Base-by-base conservation (phyloP, 2,797 vertebrate species). In the Hydrophis major region DNA sequence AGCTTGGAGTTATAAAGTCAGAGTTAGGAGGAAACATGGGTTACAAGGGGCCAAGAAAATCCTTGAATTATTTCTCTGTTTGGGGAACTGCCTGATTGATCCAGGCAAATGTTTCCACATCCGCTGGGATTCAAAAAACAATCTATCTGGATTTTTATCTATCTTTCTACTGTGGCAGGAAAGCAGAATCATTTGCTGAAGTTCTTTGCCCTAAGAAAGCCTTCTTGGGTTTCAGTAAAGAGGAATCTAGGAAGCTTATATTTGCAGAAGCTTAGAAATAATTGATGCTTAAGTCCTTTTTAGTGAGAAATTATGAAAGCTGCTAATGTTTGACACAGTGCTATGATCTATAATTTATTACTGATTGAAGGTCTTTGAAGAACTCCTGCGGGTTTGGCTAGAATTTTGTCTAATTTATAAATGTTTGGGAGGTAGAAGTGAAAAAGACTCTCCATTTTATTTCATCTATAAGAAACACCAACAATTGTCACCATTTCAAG, bases 291-390 rank as follows among this genome's bases (percentile, higher is more conserved):
- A 78, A 78, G 86, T 78, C 89, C 92, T 91, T 90, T 86, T 93
- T 88, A 93, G 89, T 60, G 89, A 88, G 86, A 90, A 92, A 87
- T 57, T 59, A 50, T 93, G 89, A 91, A 91, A 78, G 92, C 89
- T 28, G 89, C 89, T 91, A 78, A 93, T 93, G 92, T 87, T 90
- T 87, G 66, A 60, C 37, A 88, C 53, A 56, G 86, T 88, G 55
- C 92, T 86, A 2, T 90, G 89, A 93, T 93, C 89, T 91, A 91
- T 93, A 90, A 93, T 93, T 93, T 86, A 93, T 91, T 74, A 47
- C 92, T n/a, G 18, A 47, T 56, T 32, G 11, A 86, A 90, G 63
- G 90, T 86, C 89, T 90, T 89, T 90, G 83, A 88, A 91, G 86
- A 57, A 66, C 18, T 61, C 89, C 61, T 91, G 55, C 22, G 47